Conservation (phyloP, 2,113 vertebrate genomes). For the Spheniscus mendiculus region DNA sequence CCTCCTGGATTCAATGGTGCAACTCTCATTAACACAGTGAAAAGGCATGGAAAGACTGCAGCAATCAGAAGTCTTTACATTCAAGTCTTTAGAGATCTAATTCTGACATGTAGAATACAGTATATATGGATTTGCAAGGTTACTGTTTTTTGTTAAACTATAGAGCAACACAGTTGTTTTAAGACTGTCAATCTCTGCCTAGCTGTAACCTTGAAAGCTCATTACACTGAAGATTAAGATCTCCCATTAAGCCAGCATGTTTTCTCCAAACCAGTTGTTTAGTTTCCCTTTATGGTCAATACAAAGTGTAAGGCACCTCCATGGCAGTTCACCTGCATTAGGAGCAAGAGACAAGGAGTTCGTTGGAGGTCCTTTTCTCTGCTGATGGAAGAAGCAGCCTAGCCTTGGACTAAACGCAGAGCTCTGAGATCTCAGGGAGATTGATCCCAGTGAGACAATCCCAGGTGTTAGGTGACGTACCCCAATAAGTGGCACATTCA, state of each 20-base stretch:
- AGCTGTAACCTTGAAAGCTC: background rate
- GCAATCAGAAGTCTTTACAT: background rate
- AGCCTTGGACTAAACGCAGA: background rate
- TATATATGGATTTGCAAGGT: background rate
- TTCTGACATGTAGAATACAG: background rate
- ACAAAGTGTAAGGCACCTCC: background rate
- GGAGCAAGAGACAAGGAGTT: background rate
- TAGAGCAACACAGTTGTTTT: background rate
- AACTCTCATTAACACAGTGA: background rate
- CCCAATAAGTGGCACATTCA: background rate
- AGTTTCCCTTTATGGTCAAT: background rate
- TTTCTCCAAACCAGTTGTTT: background rate
- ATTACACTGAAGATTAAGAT: background rate
- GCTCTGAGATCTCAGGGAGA: background rate
- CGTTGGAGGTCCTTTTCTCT: background rate
- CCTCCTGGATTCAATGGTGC: background rate
- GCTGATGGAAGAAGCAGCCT: background rate
- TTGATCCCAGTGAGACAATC: background rate
- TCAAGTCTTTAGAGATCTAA: too few relatives aligned
- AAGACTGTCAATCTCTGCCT: background rate
- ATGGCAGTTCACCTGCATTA: fast-evolving
- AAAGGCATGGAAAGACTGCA: background rate
- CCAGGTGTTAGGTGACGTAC: background rate
- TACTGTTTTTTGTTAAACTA: background rate
- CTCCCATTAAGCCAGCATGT: background rate